These are phyloP conservation scores for Tupaia tana DNA, from an alignment of 2,113 vertebrate species.

Conservation along the genomic window DNA sequence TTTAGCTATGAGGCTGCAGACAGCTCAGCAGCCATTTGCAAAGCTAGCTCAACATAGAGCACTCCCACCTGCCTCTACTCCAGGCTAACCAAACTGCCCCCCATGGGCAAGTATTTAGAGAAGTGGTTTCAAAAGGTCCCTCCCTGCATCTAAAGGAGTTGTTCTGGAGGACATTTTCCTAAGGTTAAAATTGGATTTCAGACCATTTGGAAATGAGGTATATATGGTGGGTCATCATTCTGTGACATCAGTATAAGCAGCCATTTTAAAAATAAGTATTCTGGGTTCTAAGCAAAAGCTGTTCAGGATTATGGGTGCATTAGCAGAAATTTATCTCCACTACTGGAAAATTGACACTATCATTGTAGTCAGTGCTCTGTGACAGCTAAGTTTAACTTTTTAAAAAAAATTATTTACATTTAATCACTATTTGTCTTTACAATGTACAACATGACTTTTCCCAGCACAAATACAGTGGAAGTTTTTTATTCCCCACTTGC, in stretches of 20 bases:
- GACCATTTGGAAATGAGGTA: neutral
- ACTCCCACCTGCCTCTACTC: neutral
- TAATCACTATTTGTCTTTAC: no score
- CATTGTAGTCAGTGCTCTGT: neutral
- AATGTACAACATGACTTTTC: no score
- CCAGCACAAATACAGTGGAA: no score
- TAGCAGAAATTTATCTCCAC: neutral
- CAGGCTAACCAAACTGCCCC: neutral
- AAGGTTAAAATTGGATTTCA: neutral
- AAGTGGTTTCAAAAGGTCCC: neutral
- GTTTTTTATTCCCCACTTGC: neutral
- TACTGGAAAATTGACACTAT: neutral
- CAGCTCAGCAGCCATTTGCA: neutral
- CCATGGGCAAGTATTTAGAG: neutral
- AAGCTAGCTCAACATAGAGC: neutral
- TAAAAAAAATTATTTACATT: no score
- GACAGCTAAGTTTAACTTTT: neutral
- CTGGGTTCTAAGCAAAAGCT: neutral
- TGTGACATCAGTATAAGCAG: neutral
- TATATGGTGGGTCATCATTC: neutral
- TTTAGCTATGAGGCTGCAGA: neutral
- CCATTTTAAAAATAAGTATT: conserved; percentile 13
- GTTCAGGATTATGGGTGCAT: neutral
- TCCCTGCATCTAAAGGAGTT: neutral
- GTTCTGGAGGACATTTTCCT: neutral